Base-by-base conservation (phyloP, 2,113 vertebrate species). In the Varanus komodoensis region DNA sequence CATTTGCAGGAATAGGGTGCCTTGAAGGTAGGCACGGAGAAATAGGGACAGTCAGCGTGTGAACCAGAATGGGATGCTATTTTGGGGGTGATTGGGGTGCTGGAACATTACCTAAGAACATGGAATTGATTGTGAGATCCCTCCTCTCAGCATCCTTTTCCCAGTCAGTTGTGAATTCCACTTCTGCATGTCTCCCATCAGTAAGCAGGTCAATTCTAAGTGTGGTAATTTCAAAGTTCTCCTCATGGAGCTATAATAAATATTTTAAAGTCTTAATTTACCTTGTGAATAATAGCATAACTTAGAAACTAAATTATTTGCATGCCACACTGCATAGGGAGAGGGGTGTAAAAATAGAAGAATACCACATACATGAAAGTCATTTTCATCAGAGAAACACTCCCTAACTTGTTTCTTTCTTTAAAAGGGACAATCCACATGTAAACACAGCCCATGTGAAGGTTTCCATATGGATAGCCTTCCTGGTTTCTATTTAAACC, bases 151-250 rank as follows among this genome's bases (percentile, higher is more conserved):
- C 98, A 17, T 99, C 99, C 88, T 98, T 98, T 89, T 99, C 97
- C 99, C 99, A 99, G 96, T 99, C 98, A 0, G 98, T 99, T 91
- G 99, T 99, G 95, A 99, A 99, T 88, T 99, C 97, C 54, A 99
- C 99, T 94, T 99, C 98, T 0, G 99, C 99, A 1, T 99, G 99
- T 34, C 99, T 97, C 9, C 98, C 98, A 3, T 99, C 98, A 0
- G 99, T 99, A 93, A 96, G 91, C 2, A 99, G 96, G 32, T 99
- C 99, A 91, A 99, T 97, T 75, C 99, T 96, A 85, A 99, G 95
- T 0, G 99, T 99, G 44, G 99, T 99, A 93, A 99, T 98, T 95
- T 99, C 99, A 97, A 99, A 99, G 92, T 98, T 99, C 96, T 99
- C 97, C 38, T 99, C 97, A 86, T 99, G 97, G 82, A 99, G 95